Base-by-base conservation (phyloP, 1,140 invertebrate species). In the Zaprionus davidi region DNA sequence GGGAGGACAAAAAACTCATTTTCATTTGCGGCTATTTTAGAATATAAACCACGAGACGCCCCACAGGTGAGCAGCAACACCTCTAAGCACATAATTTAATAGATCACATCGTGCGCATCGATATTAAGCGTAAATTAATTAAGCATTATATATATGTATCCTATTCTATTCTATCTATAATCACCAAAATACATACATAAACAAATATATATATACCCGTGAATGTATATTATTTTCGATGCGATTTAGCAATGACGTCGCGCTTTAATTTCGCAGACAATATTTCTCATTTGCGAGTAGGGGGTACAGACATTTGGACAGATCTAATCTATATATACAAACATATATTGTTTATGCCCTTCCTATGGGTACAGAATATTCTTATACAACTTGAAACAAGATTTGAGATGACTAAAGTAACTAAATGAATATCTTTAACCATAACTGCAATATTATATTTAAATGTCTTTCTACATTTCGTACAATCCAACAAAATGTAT, bases 61-160 rank as follows among this genome's bases (percentile, higher is more conserved):
- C 11, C 62, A 71, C 79, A 80, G 77, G 77, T 80, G 57, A 79
- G 62, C 71, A 62, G n/a, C 51, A n/a, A 28, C 63, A 66, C 28
- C 20, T 15, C 73, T 44, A 51, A 78, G 46, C 55, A 68, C 55
- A 65, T 70, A 38, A 86, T 86, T 86, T 82, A 86, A 82, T 76
- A 82, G 71, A 79, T 86, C 82, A 77, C 63, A 26, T 62, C 65
- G 74, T 59, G 69, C 69, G 68, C 69, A 73, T 77, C 64, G 71
- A 72, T 79, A 82, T 71, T 79, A 71, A 72, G 51, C 77, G 67
- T 79, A 66, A 79, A 87, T 87, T 87, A 87, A 86, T 87, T 85
- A 80, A 70, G 75, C 70, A 69, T 71, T 67, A 57, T 58, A 66
- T 58, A 66, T 13, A 56, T 28, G 38, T 31, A 22, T 24, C 9